Percentiles rank a stretch among this genome's conserved stretches.
These are phyloP conservation scores for Oithona nana DNA, from an alignment of 2,888 invertebrate genomes.

Conservation along the genomic window DNA sequence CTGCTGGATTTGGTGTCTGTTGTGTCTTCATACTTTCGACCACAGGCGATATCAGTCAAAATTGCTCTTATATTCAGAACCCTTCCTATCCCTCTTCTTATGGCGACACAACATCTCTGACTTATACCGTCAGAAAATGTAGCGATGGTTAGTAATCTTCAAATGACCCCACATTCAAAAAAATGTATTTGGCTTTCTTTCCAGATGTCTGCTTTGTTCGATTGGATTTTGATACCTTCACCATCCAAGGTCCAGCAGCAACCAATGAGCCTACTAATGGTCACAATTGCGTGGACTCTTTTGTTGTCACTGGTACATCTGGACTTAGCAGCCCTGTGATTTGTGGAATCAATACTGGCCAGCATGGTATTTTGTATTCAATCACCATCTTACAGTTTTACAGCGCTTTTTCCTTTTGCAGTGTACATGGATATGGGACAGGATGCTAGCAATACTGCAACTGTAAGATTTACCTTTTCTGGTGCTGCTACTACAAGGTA, in stretches of 20 bases:
- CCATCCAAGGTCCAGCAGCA: not conserved
- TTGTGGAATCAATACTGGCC: not conserved
- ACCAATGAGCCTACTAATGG: not conserved
- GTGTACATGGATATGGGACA: not conserved
- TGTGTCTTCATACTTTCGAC: not conserved
- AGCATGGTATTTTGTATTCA: not conserved
- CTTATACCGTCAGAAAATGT: not conserved
- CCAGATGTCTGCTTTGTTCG: not conserved
- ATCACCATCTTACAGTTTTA: not conserved
- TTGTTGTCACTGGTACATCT: not conserved
- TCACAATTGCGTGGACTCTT: slow-evolving; percentile 1
- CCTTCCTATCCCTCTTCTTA: not conserved
- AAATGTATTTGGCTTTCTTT: too few relatives aligned
- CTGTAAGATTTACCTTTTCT: not conserved
- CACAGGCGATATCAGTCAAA: not conserved
- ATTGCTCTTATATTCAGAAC: not conserved
- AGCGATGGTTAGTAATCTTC: too few relatives aligned
- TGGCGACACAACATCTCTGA: not conserved
- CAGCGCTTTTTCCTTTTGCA: not conserved
- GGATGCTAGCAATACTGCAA: not conserved
- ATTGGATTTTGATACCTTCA: slow-evolving; percentile 6
- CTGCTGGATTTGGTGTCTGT: not conserved
- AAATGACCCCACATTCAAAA: too few relatives aligned
- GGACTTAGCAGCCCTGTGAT: not conserved
- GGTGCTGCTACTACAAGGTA: not conserved